Evolutionary conservation across 1,140 invertebrate genomes (phyloP), one percentile per base, ranked within the genome.

Genomic region (Brachionus manjavacas): DNA sequence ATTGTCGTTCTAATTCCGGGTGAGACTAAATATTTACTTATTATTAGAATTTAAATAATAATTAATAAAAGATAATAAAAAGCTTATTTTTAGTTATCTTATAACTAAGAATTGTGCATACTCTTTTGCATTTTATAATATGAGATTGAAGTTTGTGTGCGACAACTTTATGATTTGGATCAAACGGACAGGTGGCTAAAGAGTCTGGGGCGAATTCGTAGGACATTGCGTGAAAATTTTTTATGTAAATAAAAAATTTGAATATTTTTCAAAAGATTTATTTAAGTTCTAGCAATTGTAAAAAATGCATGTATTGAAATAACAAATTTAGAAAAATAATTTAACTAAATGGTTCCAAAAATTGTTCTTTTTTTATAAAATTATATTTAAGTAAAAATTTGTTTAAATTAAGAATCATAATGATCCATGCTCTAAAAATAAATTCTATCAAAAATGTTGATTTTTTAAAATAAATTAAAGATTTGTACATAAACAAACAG

Each of bases 101-200:
- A 23, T 16, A 16, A 2, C 16, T 55, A n/a, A 55, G 6, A 16
- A 55, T 20, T 16, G 1, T 3, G 2, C 23, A 12, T 43, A 72
- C 68, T 72, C 68, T 46, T 76, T 14, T 76, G 43, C 72, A 76
- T 76, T 76, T 76, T 23, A 76, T 49, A 4, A 76, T 49, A 16
- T 76, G 72, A 49, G 41, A 4, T 49, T 46, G 39, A 46, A 76
- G 41, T 76, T 76, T 76, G 28, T 49, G 43, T 25, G 20, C 39
- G 16, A 46, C 72, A 25, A 76, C 20, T 49, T 76, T 76, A 76
- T 76, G 72, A 28, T 28, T 46, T 25, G 72, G 41, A 20, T 76
- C 72, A 49, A 49, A 76, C 16, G 72, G 72, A 76, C 72, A 76
- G 4, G 39, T 46, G 6, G 72, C 72, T 28, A 76, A 8, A 28